Evolutionary conservation across 1,140 invertebrate species (phyloP).

Genomic region (Drosophila ohnishii): DNA sequence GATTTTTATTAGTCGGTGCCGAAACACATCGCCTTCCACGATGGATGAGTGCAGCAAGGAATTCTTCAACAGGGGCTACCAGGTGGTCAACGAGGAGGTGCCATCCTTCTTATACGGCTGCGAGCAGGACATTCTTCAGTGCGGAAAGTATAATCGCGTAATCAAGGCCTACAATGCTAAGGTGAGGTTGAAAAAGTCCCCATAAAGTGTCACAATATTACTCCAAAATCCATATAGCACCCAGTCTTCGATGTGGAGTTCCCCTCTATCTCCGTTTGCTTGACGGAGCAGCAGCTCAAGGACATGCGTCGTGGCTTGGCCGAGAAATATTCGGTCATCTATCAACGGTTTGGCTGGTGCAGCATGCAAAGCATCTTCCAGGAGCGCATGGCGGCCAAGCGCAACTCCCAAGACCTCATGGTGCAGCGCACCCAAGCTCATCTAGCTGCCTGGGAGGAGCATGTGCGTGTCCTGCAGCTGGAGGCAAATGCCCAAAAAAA

Average conservation of each 20-base stretch:
- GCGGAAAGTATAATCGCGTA: slow-evolving; percentile 79
- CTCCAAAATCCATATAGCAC: slow-evolving; percentile 45
- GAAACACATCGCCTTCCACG: slow-evolving; percentile 4
- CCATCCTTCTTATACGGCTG: slow-evolving; percentile 71
- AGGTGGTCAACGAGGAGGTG: slow-evolving; percentile 51
- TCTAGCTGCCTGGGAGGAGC: slow-evolving; percentile 57
- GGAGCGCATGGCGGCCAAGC: slow-evolving; percentile 35
- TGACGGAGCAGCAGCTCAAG: slow-evolving; percentile 59
- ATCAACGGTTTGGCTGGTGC: slow-evolving; percentile 38
- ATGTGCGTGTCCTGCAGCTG: slow-evolving; percentile 22
- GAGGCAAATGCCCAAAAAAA: slow-evolving; percentile 47
- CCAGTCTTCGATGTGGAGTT: slow-evolving; percentile 56
- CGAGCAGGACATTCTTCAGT: slow-evolving; percentile 70
- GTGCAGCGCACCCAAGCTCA: slow-evolving; percentile 42
- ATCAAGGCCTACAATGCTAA: slow-evolving; percentile 66
- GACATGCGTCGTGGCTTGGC: slow-evolving; percentile 41
- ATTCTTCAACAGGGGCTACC: slow-evolving; percentile 75
- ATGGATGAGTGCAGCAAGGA: slow-evolving; percentile 64
- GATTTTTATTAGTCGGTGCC: slow-evolving; percentile 59
- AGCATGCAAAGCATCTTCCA: slow-evolving; percentile 51
- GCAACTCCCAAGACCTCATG: slow-evolving; percentile 50
- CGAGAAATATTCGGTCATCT: slow-evolving; percentile 25
- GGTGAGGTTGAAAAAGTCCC: slow-evolving; percentile 33
- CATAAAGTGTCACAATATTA: background rate
- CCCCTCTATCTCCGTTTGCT: slow-evolving; percentile 62